Percentiles rank a stretch among this genome's conserved stretches.
Conservation (phyloP, 2,113 vertebrate species). For the Phrynosoma blainvillii region DNA sequence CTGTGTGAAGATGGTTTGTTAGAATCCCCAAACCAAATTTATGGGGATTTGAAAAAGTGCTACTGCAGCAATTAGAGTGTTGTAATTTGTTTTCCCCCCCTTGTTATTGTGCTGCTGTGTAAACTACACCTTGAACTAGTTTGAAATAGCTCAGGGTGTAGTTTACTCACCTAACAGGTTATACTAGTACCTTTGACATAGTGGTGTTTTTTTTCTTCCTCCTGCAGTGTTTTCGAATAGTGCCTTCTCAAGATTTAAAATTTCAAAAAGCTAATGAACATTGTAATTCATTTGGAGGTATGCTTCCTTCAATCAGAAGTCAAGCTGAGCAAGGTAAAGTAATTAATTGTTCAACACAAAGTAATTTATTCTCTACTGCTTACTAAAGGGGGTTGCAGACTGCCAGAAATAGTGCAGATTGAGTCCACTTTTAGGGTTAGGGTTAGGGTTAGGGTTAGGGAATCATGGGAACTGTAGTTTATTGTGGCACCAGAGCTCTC, state of each 20-base stretch:
- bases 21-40: not conserved
- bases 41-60: not conserved
- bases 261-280: slow-evolving; percentile 80
- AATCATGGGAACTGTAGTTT: too few species aligned
- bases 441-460: too few species aligned
- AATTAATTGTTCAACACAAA: not conserved
- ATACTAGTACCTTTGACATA: not conserved
- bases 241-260: slow-evolving; percentile 51
- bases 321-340: slow-evolving; percentile 91
- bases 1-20: not conserved
- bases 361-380: not conserved
- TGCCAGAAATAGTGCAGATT: too few species aligned
- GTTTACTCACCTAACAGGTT: slow-evolving; percentile 4
- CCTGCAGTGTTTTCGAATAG: slow-evolving; percentile 87
- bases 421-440: too few species aligned
- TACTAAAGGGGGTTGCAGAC: too few species aligned
- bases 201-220: slow-evolving; percentile 27
- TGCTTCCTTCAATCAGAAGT: slow-evolving; percentile 85
- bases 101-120: not conserved
- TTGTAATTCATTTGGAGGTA: slow-evolving; percentile 81
- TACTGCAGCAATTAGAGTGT: not conserved
- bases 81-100: too few species aligned
- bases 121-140: slow-evolving; percentile 9
- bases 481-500: too few species aligned
- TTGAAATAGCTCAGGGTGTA: not conserved